Evolutionary conservation across 1,140 invertebrate species (phyloP), one percentile per base, ranked within the genome.

Genomic region (Elymnias hypermnestra): DNA sequence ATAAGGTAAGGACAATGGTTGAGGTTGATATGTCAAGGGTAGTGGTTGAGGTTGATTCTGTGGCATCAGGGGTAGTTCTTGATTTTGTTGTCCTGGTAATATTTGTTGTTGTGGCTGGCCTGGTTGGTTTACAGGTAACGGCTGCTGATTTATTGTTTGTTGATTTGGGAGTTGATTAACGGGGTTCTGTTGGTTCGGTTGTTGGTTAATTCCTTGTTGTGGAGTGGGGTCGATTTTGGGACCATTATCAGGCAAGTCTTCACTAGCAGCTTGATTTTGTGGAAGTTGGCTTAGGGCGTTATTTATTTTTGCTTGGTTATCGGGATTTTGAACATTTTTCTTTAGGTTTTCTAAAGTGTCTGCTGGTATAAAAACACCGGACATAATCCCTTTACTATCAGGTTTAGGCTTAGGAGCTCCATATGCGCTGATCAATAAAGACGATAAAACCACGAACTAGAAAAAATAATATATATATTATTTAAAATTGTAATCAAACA

Each of bases 301-400:
- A 14, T 14, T 9, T n/a, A n/a, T 22, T 21, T 9, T n/a, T 7
- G 0, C 8, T 26, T 7, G 9, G 21, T 22, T 22, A 8, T 22
- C 8, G 2, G 5, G 17, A 9, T 35, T 36, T 3, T 40, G 28
- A 10, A 19, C 15, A 9, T 42, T 5, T 18, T 36, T 31, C 38
- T 62, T 55, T 10, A 61, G 42, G 21, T 43, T 49, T 9, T 58
- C 53, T n/a, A 67, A 51, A 5, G 64, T 52, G 9, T 63, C 60
- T 5, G 57, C 42, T 8, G 64, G 54, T 3, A 67, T 53, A 21
- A 67, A 67, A 2, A 63, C 57, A 13, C 62, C 62, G 0, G 60
- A 48, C n/a, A 67, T 41, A 9, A 56, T 31, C 13, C 51, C 48
- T 53, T 58, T n/a, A n/a, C n/a, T 58, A 13, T 42, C 22, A 19